phyloP scores from a whole-genome alignment of 1,140 invertebrate genomes.

The Grapholita molesta region DNA sequence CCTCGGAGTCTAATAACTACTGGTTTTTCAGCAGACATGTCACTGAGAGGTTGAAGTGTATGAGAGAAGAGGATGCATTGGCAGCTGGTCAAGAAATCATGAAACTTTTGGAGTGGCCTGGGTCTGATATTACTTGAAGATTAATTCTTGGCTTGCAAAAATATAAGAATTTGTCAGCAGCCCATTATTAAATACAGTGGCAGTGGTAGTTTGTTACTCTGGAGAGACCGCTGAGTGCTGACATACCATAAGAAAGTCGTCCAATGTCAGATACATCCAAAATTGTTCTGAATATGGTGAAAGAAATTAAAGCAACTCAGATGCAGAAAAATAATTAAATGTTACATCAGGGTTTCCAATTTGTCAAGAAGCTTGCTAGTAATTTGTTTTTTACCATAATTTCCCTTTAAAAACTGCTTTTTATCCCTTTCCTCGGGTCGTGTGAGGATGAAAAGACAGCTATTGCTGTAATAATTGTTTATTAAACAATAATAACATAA shows the following conservation, averaged over 20 bases:
- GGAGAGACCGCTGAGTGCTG: no score
- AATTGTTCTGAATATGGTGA: no score
- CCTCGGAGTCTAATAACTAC: constrained; percentile 33
- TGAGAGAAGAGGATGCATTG: constrained; percentile 51
- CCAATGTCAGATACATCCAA: no score
- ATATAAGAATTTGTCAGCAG: background rate
- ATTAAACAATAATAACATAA: no score
- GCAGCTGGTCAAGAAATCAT: constrained; percentile 50
- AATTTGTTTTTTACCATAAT: background rate
- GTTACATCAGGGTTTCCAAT: background rate
- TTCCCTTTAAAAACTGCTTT: background rate
- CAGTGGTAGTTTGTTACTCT: no score
- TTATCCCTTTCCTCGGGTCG: background rate
- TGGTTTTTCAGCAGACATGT: constrained; percentile 64
- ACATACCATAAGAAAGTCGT: no score
- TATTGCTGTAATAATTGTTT: no score
- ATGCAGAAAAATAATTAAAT: no score
- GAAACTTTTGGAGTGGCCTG: constrained; percentile 34
- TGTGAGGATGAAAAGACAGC: no score
- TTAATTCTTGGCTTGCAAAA: background rate
- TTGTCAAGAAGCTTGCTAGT: background rate
- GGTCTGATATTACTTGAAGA: background rate
- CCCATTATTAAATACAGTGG: background rate
- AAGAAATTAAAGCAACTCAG: background rate
- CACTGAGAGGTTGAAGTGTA: constrained; percentile 50